These are phyloP conservation scores for Pomatostomus ruficeps DNA, from an alignment of 2,113 vertebrate genomes.

Conservation along the genomic window DNA sequence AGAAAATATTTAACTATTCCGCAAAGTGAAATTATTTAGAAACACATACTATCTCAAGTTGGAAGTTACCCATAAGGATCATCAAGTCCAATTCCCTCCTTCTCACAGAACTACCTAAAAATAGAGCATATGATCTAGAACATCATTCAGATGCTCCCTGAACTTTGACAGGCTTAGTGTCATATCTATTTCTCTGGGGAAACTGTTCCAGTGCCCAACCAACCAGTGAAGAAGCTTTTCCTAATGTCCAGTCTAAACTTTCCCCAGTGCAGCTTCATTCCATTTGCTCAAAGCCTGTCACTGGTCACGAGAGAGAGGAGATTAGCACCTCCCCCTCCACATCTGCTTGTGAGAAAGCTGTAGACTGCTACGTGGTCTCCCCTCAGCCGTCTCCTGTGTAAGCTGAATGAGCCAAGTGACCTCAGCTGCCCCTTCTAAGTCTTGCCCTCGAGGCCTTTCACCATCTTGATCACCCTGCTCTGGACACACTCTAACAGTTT, in stretches of 20 bases:
- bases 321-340: neutral
- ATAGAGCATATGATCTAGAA: neutral
- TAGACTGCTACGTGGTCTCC: too few relatives aligned
- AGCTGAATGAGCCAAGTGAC: neutral
- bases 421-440: neutral
- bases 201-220: neutral
- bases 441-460: neutral
- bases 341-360: neutral
- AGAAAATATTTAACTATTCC: neutral
- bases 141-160: fast-evolving
- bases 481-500: neutral
- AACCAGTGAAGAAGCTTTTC: neutral
- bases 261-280: neutral
- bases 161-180: neutral
- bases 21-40: neutral
- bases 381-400: neutral
- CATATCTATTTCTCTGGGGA: fast-evolving
- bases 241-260: neutral
- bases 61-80: neutral
- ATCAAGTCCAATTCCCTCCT: neutral
- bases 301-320: neutral
- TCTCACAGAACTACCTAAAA: neutral
- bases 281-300: fast-evolving
- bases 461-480: neutral
- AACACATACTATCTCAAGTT: neutral